These are phyloP conservation scores for Bubo scandiacus DNA, from an alignment of 2,113 vertebrate species.

Conservation along the genomic window DNA sequence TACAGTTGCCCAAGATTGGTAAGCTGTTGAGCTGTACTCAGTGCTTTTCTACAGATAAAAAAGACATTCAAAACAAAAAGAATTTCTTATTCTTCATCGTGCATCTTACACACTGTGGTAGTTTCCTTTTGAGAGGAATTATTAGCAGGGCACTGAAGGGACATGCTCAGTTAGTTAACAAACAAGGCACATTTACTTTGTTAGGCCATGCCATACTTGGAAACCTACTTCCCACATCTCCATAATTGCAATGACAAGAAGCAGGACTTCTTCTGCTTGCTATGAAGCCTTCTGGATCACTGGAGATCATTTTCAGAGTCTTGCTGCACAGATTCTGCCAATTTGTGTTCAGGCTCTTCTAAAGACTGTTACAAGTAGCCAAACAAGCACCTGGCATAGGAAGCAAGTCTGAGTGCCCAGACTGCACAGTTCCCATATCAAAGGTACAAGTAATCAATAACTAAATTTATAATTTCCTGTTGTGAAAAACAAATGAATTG, in stretches of 20 bases:
- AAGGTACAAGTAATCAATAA: background rate
- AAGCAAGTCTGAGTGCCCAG: fast-evolving
- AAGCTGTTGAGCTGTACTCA: background rate
- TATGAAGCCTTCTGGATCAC: conserved; percentile 23
- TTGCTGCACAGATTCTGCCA: background rate
- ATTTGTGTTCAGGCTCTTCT: background rate
- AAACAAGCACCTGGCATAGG: background rate
- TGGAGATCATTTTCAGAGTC: background rate
- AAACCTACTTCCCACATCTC: conserved; percentile 19
- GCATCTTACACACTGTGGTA: background rate
- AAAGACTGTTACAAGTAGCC: background rate
- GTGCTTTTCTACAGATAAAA: background rate
- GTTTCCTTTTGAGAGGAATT: background rate
- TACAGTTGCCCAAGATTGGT: background rate
- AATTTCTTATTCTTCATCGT: background rate
- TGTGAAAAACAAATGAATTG: background rate
- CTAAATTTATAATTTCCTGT: background rate
- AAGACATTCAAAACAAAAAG: background rate
- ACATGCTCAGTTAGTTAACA: background rate
- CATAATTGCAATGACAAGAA: conserved; percentile 13
- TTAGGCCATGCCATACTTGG: background rate
- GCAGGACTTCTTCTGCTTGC: background rate
- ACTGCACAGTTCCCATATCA: background rate
- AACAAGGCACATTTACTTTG: background rate
- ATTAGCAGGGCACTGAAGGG: background rate